These are phyloP conservation scores for Jacana jacana DNA, from an alignment of 2,113 vertebrate species.

Conservation along the genomic window DNA sequence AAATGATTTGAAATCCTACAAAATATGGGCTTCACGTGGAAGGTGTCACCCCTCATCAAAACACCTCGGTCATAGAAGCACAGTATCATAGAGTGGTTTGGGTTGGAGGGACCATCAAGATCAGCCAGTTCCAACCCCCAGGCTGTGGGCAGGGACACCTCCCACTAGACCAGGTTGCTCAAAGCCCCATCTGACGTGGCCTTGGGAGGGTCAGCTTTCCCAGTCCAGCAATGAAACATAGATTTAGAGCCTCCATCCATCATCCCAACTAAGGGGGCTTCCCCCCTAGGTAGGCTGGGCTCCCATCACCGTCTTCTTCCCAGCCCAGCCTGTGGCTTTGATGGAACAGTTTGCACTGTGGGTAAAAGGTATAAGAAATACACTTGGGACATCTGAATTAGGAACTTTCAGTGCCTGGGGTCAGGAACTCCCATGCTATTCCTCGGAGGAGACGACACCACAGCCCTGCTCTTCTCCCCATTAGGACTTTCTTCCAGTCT, in stretches of 20 bases:
- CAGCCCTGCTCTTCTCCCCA: not conserved
- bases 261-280: not conserved
- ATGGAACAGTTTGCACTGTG: not conserved
- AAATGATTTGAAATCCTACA: too few species aligned
- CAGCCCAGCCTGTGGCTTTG: not conserved
- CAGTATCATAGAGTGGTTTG: not conserved
- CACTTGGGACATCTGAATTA: too few species aligned
- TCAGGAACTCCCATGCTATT: not conserved
- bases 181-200: not conserved
- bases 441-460: not conserved
- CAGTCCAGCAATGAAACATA: fast-evolving
- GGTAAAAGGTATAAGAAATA: not conserved
- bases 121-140: not conserved
- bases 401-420: not conserved
- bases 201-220: not conserved
- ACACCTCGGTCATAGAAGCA: too few species aligned
- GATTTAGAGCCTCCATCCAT: not conserved
- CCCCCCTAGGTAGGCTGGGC: fast-evolving
- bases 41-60: too few species aligned
- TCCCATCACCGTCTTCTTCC: not conserved
- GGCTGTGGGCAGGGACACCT: not conserved
- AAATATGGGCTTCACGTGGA: too few species aligned
- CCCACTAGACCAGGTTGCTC: not conserved
- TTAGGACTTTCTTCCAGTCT: not conserved
- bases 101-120: not conserved